Percentiles rank a stretch among this genome's conserved stretches.
phyloP scores from a whole-genome alignment of 64 coral and sea anemone species.

The Montipora sp. region DNA sequence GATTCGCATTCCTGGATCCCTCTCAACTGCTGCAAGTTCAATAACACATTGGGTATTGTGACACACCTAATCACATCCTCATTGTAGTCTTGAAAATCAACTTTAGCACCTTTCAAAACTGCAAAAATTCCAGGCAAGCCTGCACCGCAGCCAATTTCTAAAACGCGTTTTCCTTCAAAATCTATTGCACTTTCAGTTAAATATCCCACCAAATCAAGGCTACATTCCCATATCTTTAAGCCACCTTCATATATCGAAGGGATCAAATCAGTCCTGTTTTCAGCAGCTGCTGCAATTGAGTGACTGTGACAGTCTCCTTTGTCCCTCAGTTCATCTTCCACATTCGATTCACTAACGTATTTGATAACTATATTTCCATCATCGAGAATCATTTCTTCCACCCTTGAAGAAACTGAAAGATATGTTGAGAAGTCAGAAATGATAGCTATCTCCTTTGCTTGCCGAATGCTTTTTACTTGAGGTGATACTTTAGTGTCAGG shows the following conservation, averaged over 20 bases:
- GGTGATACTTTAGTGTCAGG: neutral
- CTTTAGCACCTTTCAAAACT: conserved; percentile 69
- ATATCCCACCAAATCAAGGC: conserved; percentile 82
- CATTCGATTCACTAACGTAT: neutral
- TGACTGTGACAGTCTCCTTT: neutral
- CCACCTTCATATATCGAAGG: conserved; percentile 96
- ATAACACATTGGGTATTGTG: conserved; percentile 86
- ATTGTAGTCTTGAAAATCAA: conserved; percentile 98
- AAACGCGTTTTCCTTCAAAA: conserved; percentile 72
- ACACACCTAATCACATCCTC: conserved; percentile 86
- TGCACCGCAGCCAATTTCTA: conserved; percentile 93
- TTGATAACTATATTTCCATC: neutral
- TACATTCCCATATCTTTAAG: conserved; percentile 97
- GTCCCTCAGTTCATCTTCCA: conserved; percentile 16
- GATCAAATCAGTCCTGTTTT: conserved; percentile 78
- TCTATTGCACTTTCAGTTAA: conserved; percentile 63
- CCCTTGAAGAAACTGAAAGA: neutral
- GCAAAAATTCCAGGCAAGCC: conserved; percentile 86
- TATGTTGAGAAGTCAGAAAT: neutral
- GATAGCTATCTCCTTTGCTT: conserved; percentile 42
- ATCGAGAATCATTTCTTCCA: neutral
- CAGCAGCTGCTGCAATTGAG: conserved; percentile 56
- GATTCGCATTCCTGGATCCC: neutral
- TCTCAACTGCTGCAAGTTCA: conserved; percentile 35
- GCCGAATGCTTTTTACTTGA: neutral